Evolutionary conservation across 2,888 invertebrate species (phyloP).

Genomic region (Macrosoma leucophasiata): DNA sequence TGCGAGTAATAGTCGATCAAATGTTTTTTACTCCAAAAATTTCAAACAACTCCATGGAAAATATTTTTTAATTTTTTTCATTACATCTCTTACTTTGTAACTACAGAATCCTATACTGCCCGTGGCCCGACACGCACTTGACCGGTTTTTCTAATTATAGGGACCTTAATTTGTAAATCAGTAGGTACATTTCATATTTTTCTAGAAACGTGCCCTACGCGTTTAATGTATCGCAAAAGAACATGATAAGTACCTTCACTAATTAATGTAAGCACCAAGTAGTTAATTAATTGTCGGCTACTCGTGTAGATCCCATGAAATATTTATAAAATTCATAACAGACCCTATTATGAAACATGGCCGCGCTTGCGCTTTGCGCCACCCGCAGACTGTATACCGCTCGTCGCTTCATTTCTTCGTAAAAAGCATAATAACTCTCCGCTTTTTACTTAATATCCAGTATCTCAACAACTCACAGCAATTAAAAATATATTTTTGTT

Average conservation of each 20-base stretch:
- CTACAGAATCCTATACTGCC: no score
- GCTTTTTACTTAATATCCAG: slow-evolving; percentile 26
- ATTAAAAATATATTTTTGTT: slow-evolving; percentile 33
- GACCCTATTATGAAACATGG: slow-evolving; percentile 64
- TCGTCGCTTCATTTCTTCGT: slow-evolving; percentile 33
- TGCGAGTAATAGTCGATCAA: no score
- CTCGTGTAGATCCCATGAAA: slow-evolving; percentile 61
- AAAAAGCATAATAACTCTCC: slow-evolving; percentile 48
- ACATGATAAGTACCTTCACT: slow-evolving; percentile 54
- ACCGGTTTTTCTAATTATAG: slow-evolving; percentile 7
- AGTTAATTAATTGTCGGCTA: slow-evolving; percentile 69
- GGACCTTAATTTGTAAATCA: slow-evolving; percentile 4
- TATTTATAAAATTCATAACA: slow-evolving; percentile 74
- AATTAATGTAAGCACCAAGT: slow-evolving; percentile 68
- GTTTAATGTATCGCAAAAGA: slow-evolving; percentile 58
- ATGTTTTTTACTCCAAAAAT: no score
- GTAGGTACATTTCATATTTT: slow-evolving; percentile 34
- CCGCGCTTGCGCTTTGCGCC: slow-evolving; percentile 51
- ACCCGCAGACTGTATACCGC: slow-evolving; percentile 53
- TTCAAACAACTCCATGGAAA: no score
- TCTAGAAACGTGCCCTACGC: slow-evolving; percentile 37
- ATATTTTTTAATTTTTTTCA: no score
- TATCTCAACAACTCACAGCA: slow-evolving; percentile 25
- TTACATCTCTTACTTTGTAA: no score
- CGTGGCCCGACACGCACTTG: no score